phyloP scores from a whole-genome alignment of 1,140 invertebrate species.

The Pogonognathellus flavescens region DNA sequence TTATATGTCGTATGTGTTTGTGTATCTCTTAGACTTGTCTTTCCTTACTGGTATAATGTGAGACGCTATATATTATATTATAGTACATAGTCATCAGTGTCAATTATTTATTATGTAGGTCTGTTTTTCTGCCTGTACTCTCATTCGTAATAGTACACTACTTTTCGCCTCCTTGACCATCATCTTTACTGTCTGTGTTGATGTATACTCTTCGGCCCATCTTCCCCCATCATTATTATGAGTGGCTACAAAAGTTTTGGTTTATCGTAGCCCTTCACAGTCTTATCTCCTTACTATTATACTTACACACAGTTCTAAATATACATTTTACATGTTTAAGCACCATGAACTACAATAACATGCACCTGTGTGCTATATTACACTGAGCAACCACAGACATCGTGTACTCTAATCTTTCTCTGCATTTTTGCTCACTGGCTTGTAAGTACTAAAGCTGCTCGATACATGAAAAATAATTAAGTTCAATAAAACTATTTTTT shows the following conservation, averaged over 20 bases:
- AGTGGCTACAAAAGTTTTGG: background rate
- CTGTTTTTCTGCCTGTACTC: slow-evolving; percentile 44
- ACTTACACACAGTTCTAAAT: too few species aligned
- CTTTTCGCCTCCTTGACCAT: slow-evolving; percentile 49
- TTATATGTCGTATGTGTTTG: background rate
- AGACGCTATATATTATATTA: too few species aligned
- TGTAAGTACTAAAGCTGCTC: too few species aligned
- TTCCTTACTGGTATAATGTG: too few species aligned
- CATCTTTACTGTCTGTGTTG: background rate
- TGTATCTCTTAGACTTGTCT: background rate
- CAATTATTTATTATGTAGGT: slow-evolving; percentile 47
- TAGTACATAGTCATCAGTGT: background rate
- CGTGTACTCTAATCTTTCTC: too few species aligned
- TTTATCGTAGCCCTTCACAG: background rate
- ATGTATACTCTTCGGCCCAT: background rate
- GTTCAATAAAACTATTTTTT: background rate
- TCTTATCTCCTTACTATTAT: too few species aligned
- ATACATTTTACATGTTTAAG: too few species aligned
- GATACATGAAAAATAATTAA: background rate
- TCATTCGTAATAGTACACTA: slow-evolving; percentile 41
- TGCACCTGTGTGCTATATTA: too few species aligned
- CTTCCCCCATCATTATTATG: background rate
- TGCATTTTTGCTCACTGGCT: background rate
- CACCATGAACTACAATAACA: too few species aligned
- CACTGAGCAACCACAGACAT: too few species aligned